These are phyloP conservation scores for Ichneumon xanthorius DNA, from an alignment of 2,888 invertebrate species.

Conservation along the genomic window DNA sequence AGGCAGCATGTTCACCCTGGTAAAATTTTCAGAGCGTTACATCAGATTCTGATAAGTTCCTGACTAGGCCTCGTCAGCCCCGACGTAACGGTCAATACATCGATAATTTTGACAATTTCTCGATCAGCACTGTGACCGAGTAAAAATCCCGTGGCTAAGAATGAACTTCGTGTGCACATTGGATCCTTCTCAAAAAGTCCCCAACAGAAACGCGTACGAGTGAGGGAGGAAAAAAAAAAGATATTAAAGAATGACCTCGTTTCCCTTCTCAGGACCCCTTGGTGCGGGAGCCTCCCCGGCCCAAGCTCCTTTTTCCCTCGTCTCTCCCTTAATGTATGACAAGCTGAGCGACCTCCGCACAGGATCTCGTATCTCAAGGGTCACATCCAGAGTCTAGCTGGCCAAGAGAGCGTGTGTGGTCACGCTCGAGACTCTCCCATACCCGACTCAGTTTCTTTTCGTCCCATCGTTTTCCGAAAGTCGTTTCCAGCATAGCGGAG, in stretches of 20 bases:
- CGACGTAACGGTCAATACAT: background rate
- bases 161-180: conserved; percentile 16
- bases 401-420: conserved; percentile 38
- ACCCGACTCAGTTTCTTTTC: background rate
- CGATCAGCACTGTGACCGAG: background rate
- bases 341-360: conserved; percentile 39
- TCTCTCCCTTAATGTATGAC: conserved; percentile 17
- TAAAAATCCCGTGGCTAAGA: background rate
- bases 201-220: conserved; percentile 21
- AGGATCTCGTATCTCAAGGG: conserved; percentile 53
- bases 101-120: background rate
- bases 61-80: background rate
- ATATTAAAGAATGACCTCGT: conserved; percentile 80
- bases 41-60: no score
- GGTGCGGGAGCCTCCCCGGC: conserved; percentile 67
- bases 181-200: conserved; percentile 24
- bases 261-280: conserved; percentile 82
- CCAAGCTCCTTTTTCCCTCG: conserved; percentile 55
- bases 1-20: no score
- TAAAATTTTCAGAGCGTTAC: no score
- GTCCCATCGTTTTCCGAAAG: background rate
- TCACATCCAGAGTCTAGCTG: conserved; percentile 36
- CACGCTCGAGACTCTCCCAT: conserved; percentile 17
- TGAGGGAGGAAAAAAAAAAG: conserved; percentile 50
- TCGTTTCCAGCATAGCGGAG: background rate